Evolutionary conservation across 2,797 vertebrate species (phyloP).

Genomic region (Dallia pectoralis): DNA sequence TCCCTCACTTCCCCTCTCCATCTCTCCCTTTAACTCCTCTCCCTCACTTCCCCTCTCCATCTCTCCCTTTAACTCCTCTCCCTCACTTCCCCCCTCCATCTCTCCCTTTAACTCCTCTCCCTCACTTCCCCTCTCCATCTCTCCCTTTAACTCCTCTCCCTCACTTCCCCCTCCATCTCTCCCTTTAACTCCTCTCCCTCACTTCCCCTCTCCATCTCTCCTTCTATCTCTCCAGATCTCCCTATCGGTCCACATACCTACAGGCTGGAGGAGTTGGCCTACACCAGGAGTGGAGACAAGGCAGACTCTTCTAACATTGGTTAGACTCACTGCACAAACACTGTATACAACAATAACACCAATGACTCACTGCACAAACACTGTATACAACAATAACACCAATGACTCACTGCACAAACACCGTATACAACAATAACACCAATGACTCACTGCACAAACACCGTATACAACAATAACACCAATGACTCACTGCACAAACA

Average conservation of each 20-base stretch:
- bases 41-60: background rate
- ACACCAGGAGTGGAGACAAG: slow-evolving; percentile 85
- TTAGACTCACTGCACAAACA: slow-evolving; percentile 49
- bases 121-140: no score
- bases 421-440: background rate
- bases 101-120: background rate
- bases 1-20: no score
- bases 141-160: background rate
- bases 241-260: slow-evolving; percentile 78
- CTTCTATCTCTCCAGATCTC: slow-evolving; percentile 67
- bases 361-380: background rate
- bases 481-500: no score
- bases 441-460: no score
- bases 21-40: no score
- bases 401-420: background rate
- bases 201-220: background rate
- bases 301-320: slow-evolving; percentile 85
- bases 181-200: background rate
- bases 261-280: slow-evolving; percentile 83
- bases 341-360: background rate
- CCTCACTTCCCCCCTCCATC: no score
- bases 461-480: no score
- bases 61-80: background rate
- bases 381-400: background rate
- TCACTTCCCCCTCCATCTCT: no score